Evolutionary conservation across 1,140 invertebrate genomes (phyloP), one percentile per base, ranked within the genome.

Genomic region (Armadillidium nasatum): DNA sequence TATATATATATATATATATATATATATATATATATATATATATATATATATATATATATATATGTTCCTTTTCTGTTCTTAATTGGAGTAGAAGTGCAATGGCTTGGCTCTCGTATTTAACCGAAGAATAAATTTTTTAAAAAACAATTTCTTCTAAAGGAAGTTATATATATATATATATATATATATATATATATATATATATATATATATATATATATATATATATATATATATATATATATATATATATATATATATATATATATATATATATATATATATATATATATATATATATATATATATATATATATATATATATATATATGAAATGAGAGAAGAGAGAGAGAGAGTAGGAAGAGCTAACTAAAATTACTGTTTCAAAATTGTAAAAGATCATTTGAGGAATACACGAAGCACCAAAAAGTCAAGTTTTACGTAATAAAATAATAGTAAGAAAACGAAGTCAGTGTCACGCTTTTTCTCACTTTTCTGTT

Each of bases 141-240:
- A 15, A 60, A 60, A 60, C 7, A 60, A 60, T 60, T 60, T 60
- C 50, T 15, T 60, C 7, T 60, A 7, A 4, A 60, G 1, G 33
- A 33, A 33, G 6, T 33, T 33, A 33, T 3, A 60, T 19, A 60
- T 60, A 2, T 60, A 60, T 60, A 60, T 19, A 13, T 15, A 60
- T 60, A 60, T 19, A 15, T 15, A 60, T 19, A 10, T 50, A 15
- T 50, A 15, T 50, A 10, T 9, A 10, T 10, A 50, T 50, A 50
- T 50, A 50, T 50, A 50, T 50, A 50, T 15, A n/a, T 50, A 15
- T 50, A 15, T 50, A 15, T 50, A 15, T 50, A 15, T 50, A 50
- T 50, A 50, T 50, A 50, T 50, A 50, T 50, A 50, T 50, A 50
- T 50, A 50, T 50, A 50, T 50, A 50, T 50, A 50, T 50, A 50